Percentiles rank a stretch among this genome's conserved stretches.
Conservation (phyloP, 2,888 invertebrate genomes). For the Pomacea canaliculata region DNA sequence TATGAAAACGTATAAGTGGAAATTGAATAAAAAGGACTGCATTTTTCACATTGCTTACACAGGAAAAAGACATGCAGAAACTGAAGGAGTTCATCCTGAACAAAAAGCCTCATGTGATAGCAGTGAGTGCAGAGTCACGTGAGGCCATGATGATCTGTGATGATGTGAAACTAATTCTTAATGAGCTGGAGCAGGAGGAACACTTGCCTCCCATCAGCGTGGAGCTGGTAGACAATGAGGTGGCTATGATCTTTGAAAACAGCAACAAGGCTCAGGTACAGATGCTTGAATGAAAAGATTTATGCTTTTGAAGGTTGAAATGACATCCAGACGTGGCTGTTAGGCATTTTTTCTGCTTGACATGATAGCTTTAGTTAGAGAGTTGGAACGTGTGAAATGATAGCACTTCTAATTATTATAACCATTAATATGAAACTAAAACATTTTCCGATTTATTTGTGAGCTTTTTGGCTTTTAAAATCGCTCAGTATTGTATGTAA, state of each 20-base stretch:
- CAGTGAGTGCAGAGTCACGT: constrained; percentile 92
- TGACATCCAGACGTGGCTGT: neutral
- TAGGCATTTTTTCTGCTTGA: neutral
- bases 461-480: too few species aligned
- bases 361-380: neutral
- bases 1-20: too few species aligned
- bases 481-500: too few species aligned
- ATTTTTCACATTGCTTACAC: too few species aligned
- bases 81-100: constrained; percentile 85
- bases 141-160: constrained; percentile 72
- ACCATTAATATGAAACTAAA: too few species aligned
- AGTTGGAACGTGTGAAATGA: too few species aligned
- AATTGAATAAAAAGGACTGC: too few species aligned
- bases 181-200: constrained; percentile 75
- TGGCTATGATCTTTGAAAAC: constrained; percentile 91
- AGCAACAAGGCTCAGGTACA: constrained; percentile 84
- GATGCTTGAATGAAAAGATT: neutral
- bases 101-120: constrained; percentile 95
- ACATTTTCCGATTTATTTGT: too few species aligned
- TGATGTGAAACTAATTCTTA: constrained; percentile 61
- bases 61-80: constrained; percentile 76
- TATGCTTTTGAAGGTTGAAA: neutral
- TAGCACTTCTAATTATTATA: too few species aligned
- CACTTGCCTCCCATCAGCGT: constrained; percentile 89
- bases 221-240: constrained; percentile 93